phyloP scores from a whole-genome alignment of 2,113 vertebrate species.

The Myotis davidii region DNA sequence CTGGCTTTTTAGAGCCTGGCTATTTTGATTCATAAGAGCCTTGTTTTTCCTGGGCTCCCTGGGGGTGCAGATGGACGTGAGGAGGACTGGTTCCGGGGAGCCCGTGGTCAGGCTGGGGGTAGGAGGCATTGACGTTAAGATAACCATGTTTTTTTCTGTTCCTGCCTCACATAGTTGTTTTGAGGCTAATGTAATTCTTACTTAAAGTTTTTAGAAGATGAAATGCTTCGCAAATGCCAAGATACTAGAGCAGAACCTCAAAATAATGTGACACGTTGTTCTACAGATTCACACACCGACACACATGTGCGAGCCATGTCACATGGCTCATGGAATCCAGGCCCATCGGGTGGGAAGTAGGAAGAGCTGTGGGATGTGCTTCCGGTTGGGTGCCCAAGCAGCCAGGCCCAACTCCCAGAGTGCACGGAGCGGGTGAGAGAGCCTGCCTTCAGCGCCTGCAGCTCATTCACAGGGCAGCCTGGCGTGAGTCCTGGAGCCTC shows the following conservation, averaged over 20 bases:
- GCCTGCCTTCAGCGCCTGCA: background rate
- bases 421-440: background rate
- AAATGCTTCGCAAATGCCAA: conserved; percentile 53
- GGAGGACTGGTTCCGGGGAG: background rate
- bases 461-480: background rate
- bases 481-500: background rate
- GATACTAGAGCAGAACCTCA: conserved; percentile 10
- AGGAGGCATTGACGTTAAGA: background rate
- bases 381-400: background rate
- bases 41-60: background rate
- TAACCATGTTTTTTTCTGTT: background rate
- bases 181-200: background rate
- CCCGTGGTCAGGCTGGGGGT: background rate
- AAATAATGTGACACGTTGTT: conserved; percentile 35
- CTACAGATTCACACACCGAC: background rate
- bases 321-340: background rate
- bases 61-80: background rate
- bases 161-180: conserved; percentile 36
- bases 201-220: conserved; percentile 47
- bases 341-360: background rate
- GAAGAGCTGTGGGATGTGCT: background rate
- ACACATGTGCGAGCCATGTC: background rate
- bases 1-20: background rate
- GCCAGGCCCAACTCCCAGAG: too few relatives aligned
- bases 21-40: background rate